phyloP scores from a whole-genome alignment of 2,888 invertebrate species.

The Leptogaster cylindrica region DNA sequence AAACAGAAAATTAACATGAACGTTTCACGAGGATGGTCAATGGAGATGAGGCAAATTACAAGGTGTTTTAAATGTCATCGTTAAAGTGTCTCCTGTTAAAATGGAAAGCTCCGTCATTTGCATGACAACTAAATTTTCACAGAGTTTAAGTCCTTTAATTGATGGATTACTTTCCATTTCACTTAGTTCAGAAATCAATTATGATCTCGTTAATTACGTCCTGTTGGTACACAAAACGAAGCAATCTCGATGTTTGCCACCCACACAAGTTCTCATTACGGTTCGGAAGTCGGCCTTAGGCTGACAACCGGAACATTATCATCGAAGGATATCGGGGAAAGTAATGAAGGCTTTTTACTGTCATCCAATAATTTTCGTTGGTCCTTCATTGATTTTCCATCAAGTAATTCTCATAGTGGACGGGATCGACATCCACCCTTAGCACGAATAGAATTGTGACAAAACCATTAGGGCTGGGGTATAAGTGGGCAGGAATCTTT shows the following conservation, averaged over 20 bases:
- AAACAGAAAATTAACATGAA: no score
- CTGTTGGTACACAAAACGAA: background rate
- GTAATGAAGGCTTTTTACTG: background rate
- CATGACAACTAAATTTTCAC: background rate
- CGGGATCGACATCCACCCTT: no score
- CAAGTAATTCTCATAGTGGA: no score
- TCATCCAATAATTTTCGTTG: slow-evolving; percentile 22
- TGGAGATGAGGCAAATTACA: no score
- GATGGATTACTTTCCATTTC: slow-evolving; percentile 38
- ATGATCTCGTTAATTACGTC: slow-evolving; percentile 24
- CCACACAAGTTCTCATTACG: slow-evolving; percentile 16
- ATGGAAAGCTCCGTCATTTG: no score
- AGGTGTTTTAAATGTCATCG: no score
- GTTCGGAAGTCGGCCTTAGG: no score
- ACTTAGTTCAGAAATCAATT: slow-evolving; percentile 25
- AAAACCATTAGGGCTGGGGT: slow-evolving; percentile 1
- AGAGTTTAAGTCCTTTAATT: slow-evolving; percentile 16
- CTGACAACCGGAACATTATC: no score
- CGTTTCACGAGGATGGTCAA: no score
- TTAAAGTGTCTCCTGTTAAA: no score
- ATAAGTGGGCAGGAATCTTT: background rate
- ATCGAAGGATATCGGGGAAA: background rate
- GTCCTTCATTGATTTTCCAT: slow-evolving; percentile 29
- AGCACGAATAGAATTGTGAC: no score
- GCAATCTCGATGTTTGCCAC: background rate